phyloP scores from a whole-genome alignment of 2,113 vertebrate genomes.

The Micronycteris hirsuta region DNA sequence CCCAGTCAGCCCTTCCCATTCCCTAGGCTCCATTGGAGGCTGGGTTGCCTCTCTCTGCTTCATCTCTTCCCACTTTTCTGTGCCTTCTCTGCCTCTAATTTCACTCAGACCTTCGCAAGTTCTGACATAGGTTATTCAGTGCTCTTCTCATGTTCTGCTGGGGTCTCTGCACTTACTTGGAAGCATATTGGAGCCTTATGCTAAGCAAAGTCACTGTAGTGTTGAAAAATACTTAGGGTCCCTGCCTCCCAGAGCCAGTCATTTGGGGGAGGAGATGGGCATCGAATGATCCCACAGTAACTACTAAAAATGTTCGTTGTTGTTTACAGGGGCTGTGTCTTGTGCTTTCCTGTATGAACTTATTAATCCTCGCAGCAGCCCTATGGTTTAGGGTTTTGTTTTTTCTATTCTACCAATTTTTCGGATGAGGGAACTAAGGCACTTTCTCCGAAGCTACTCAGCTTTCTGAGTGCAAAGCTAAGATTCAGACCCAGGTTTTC shows the following conservation, averaged over 20 bases:
- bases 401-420: neutral
- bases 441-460: neutral
- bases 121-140: neutral
- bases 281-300: neutral
- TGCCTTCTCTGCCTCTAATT: neutral
- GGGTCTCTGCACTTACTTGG: neutral
- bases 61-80: neutral
- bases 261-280: neutral
- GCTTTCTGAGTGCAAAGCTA: neutral
- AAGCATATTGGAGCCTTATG: neutral
- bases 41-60: neutral
- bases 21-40: neutral
- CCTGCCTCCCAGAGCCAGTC: neutral
- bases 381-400: neutral
- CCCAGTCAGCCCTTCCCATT: neutral
- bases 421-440: neutral
- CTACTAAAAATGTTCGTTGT: no score
- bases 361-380: neutral
- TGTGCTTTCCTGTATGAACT: neutral
- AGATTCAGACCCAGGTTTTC: neutral
- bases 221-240: neutral
- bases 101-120: neutral
- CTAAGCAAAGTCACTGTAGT: neutral
- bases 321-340: neutral
- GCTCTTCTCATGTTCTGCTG: neutral